Evolutionary conservation across 2,797 vertebrate species (phyloP).

Genomic region (Coregonus suidteri): DNA sequence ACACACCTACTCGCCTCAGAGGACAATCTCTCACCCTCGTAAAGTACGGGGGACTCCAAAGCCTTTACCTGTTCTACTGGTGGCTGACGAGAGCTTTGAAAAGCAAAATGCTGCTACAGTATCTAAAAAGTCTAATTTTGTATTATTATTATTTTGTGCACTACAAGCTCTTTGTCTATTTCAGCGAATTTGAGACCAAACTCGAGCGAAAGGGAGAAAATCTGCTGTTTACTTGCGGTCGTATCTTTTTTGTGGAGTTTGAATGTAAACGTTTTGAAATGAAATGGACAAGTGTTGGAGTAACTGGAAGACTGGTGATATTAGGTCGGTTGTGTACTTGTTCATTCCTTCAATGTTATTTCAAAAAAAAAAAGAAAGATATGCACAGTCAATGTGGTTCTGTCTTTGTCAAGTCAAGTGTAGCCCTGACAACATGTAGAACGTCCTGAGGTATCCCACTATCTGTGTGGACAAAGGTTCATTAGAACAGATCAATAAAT

Average conservation of each 20-base stretch:
- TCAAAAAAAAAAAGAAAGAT: constrained; percentile 48
- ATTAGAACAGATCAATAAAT: constrained; percentile 24
- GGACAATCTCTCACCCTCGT: constrained; percentile 60
- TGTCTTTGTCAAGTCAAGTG: constrained; percentile 59
- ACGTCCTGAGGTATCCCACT: constrained; percentile 17
- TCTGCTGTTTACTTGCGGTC: constrained; percentile 74
- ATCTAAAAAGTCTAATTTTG: constrained; percentile 84
- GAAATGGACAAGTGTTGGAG: constrained; percentile 10
- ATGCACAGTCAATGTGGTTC: constrained; percentile 62
- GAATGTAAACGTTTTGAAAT: constrained; percentile 71
- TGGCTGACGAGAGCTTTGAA: constrained; percentile 73
- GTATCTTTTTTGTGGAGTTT: constrained; percentile 66
- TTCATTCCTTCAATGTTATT: constrained; percentile 68
- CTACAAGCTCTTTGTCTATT: constrained; percentile 77
- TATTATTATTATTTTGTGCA: constrained; percentile 82
- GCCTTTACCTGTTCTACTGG: constrained; percentile 70
- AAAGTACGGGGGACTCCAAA: constrained; percentile 58
- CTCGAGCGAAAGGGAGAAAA: constrained; percentile 74
- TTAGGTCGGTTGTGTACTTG: constrained; percentile 64
- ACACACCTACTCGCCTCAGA: constrained; percentile 59
- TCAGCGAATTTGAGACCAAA: constrained; percentile 80
- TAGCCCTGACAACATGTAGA: constrained; percentile 49
- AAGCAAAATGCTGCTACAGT: constrained; percentile 82
- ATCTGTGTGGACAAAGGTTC: constrained; percentile 21
- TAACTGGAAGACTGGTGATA: constrained; percentile 51